A percentile compares a stretch with the other conserved stretches of the same genome.
Evolutionary conservation across 1,140 invertebrate species (phyloP).

Genomic region (Drosophila arawakana): DNA sequence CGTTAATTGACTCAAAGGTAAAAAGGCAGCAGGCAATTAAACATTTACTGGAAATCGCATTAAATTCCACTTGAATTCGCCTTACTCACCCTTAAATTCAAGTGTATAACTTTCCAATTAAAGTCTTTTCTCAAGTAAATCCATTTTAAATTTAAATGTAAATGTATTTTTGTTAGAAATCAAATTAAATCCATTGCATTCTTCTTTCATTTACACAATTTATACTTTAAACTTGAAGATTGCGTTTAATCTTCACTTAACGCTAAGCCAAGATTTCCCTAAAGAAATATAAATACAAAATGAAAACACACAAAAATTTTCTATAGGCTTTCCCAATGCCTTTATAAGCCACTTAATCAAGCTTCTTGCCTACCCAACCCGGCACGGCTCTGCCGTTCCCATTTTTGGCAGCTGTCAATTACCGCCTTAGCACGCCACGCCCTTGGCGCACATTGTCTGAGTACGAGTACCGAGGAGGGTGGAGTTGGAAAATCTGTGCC

Average conservation of each 20-base stretch:
- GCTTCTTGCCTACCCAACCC: constrained; percentile 13
- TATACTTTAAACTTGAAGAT: background rate
- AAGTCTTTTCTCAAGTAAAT: background rate
- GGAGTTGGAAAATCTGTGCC: constrained; percentile 44
- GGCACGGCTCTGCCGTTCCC: constrained; percentile 2
- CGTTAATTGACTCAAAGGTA: background rate
- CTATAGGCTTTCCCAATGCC: constrained; percentile 15
- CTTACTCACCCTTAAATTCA: no score
- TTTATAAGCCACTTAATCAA: constrained; percentile 57
- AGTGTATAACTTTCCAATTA: no score
- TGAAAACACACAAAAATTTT: constrained; percentile 22
- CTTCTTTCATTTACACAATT: background rate
- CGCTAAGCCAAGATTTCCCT: constrained; percentile 29
- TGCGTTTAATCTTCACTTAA: constrained; percentile 43
- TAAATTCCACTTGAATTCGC: no score
- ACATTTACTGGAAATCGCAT: no score
- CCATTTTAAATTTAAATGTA: constrained; percentile 16
- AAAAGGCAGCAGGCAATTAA: no score
- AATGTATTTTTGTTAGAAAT: constrained; percentile 23
- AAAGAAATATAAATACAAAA: constrained; percentile 23
- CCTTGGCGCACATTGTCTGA: background rate
- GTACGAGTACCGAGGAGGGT: background rate
- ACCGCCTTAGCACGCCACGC: constrained; percentile 21
- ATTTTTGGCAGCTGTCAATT: constrained; percentile 53
- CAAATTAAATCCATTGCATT: constrained; percentile 26